A percentile compares a stretch with the other conserved stretches of the same genome.
Evolutionary conservation across 2,888 invertebrate genomes (phyloP).

Genomic region (Leucoptera coffeella): DNA sequence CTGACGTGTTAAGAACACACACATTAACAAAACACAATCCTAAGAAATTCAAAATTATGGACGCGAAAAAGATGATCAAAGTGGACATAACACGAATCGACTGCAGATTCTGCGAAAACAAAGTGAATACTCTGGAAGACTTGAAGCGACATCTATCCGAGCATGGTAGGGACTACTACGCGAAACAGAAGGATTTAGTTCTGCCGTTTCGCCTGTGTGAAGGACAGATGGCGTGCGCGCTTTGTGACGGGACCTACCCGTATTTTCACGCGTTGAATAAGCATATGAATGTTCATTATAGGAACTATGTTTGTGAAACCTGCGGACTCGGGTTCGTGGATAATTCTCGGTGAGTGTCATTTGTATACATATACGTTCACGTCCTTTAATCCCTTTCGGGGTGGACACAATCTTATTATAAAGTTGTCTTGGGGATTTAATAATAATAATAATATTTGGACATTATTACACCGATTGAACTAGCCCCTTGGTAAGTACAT

Average conservation of each 20-base stretch:
- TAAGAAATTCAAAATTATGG: background rate
- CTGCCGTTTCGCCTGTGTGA: slow-evolving; percentile 1
- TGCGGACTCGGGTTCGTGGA: slow-evolving; percentile 7
- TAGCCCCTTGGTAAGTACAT: no score
- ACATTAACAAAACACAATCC: background rate
- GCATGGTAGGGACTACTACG: slow-evolving; percentile 1
- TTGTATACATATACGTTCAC: no score
- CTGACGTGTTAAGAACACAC: background rate
- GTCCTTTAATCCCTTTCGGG: no score
- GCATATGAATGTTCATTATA: slow-evolving; percentile 2
- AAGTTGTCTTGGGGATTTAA: no score
- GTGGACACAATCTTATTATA: no score
- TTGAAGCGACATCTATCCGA: slow-evolving; percentile 9
- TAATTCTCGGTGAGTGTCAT: no score
- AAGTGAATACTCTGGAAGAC: slow-evolving; percentile 7
- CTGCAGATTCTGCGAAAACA: slow-evolving; percentile 9
- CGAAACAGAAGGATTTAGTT: background rate
- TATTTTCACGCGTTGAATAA: slow-evolving; percentile 1
- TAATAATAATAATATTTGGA: no score
- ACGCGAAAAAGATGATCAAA: slow-evolving; percentile 7
- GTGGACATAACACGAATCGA: slow-evolving; percentile 10
- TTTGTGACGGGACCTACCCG: background rate
- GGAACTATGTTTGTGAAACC: slow-evolving; percentile 3
- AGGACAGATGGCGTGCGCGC: background rate
- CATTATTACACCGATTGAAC: no score